Evolutionary conservation across 2,888 invertebrate species (phyloP).

Genomic region (Drosophila silvestris): DNA sequence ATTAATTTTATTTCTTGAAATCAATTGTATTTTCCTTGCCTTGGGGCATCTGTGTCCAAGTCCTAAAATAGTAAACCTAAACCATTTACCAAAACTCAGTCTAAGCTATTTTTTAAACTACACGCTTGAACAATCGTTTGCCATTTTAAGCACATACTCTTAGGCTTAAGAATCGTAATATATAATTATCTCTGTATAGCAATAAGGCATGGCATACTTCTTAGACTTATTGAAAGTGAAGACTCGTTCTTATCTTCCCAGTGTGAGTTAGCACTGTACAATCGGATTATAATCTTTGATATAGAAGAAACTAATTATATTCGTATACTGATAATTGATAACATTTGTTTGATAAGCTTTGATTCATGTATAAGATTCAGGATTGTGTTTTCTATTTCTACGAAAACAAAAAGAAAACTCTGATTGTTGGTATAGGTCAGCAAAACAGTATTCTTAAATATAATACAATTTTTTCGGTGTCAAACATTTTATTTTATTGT

Average conservation of each 20-base stretch:
- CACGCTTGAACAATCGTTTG: neutral
- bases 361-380: neutral
- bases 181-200: neutral
- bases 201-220: constrained; percentile 18
- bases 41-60: too few species aligned
- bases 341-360: neutral
- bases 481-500: neutral
- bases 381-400: neutral
- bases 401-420: neutral
- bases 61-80: neutral
- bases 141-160: neutral
- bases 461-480: neutral
- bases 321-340: neutral
- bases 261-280: neutral
- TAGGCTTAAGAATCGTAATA: neutral
- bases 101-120: neutral
- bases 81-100: neutral
- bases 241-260: neutral
- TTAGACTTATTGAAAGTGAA: neutral
- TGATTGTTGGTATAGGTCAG: constrained; percentile 35
- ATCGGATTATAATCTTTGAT: neutral
- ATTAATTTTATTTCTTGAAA: neutral
- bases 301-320: neutral
- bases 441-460: neutral
- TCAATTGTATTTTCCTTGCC: neutral